A percentile compares a stretch with the other conserved stretches of the same genome.
These are phyloP conservation scores for Chaitophorus viminalis DNA, from an alignment of 2,888 invertebrate genomes.

Conservation along the genomic window DNA sequence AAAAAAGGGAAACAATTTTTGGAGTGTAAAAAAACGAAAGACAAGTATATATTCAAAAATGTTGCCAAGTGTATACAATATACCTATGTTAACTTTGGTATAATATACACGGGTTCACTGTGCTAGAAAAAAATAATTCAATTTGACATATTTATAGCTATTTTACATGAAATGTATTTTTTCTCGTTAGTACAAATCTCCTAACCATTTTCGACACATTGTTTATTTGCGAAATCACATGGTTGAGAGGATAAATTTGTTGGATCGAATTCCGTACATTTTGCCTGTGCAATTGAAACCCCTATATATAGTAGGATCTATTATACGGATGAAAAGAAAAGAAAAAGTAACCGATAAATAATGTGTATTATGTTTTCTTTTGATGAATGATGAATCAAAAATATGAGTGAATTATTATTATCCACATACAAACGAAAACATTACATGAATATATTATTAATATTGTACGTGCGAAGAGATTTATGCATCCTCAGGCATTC, in stretches of 20 bases:
- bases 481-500: too few species aligned
- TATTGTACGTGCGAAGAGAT: too few species aligned
- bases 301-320: background rate
- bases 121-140: background rate
- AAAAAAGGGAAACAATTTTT: too few species aligned
- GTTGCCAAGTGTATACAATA: background rate
- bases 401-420: background rate
- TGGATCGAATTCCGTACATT: background rate
- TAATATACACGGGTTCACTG: background rate
- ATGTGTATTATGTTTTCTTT: background rate
- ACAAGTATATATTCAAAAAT: background rate
- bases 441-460: background rate
- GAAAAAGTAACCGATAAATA: background rate
- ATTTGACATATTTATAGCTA: constrained; percentile 4
- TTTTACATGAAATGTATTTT: constrained; percentile 24
- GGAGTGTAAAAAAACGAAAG: background rate
- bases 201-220: constrained; percentile 30
- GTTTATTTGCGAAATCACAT: constrained; percentile 8
- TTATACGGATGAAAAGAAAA: background rate
- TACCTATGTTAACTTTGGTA: background rate
- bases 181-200: constrained; percentile 20
- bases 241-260: constrained; percentile 3
- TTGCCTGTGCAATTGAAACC: background rate
- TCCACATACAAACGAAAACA: background rate
- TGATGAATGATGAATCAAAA: background rate